Evolutionary conservation across 1,140 invertebrate species (phyloP).

Genomic region (Caenorhabditis tropicalis): DNA sequence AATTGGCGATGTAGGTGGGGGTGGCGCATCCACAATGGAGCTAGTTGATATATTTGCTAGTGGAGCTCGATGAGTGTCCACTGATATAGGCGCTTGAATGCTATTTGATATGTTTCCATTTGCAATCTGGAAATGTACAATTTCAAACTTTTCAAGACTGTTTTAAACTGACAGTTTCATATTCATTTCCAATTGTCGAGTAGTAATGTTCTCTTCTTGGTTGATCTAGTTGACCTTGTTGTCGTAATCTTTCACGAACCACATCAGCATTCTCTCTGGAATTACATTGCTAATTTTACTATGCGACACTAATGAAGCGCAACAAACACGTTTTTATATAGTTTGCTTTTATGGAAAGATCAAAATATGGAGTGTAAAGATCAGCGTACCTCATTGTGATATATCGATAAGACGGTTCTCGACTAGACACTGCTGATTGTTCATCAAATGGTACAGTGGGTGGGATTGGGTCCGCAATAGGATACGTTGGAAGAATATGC

Average conservation of each 20-base stretch:
- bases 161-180: slow-evolving; percentile 36
- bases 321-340: too few species aligned
- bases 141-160: neutral
- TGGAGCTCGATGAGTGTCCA: neutral
- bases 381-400: slow-evolving; percentile 47
- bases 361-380: neutral
- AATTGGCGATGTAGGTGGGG: slow-evolving; percentile 53
- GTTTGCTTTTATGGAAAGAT: too few species aligned
- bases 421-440: slow-evolving; percentile 6
- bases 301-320: neutral
- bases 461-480: neutral
- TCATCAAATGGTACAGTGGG: neutral
- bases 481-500: neutral
- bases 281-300: neutral
- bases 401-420: slow-evolving; percentile 55
- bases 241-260: slow-evolving; percentile 45
- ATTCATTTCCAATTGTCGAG: slow-evolving; percentile 54
- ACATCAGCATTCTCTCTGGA: slow-evolving; percentile 14
- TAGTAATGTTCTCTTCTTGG: slow-evolving; percentile 55
- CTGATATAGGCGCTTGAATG: neutral
- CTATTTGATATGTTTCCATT: neutral
- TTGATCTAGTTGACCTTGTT: slow-evolving; percentile 44
- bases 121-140: neutral
- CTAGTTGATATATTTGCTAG: neutral
- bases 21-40: slow-evolving; percentile 38